Conservation (phyloP, 2,888 invertebrate genomes). For the Caenorhabditis panamensis region DNA sequence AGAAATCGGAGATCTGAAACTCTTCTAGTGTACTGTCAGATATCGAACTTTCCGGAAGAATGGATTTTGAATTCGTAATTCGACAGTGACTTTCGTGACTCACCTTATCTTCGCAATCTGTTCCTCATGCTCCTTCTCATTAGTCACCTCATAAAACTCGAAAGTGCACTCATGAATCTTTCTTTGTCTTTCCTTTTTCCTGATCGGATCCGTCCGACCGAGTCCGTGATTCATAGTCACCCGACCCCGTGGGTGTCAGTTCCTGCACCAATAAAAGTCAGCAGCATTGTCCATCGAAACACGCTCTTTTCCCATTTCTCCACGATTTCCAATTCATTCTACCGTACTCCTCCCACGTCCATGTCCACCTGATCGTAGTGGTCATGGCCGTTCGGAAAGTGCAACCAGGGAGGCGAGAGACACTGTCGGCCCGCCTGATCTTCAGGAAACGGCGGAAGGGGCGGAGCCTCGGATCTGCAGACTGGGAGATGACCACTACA, state of each 20-base stretch:
- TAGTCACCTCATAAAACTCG: slow-evolving; percentile 31
- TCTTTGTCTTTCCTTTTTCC: not conserved
- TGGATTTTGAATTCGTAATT: not conserved
- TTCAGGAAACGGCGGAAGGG: slow-evolving; percentile 61
- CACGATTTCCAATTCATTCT: slow-evolving; percentile 18
- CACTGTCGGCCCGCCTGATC: slow-evolving; percentile 41
- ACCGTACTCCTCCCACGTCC: slow-evolving; percentile 42
- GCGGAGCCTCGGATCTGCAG: slow-evolving; percentile 44
- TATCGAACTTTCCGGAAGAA: not conserved
- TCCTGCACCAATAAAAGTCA: slow-evolving; percentile 48
- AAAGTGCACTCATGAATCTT: slow-evolving; percentile 15
- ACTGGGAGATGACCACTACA: slow-evolving; percentile 44
- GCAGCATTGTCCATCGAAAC: slow-evolving; percentile 28
- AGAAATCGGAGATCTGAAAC: not conserved
- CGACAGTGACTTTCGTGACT: slow-evolving; percentile 18
- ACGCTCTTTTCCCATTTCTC: slow-evolving; percentile 1
- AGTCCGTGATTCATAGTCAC: slow-evolving; percentile 27
- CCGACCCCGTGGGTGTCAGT: slow-evolving; percentile 35
- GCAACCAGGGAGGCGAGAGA: slow-evolving; percentile 46
- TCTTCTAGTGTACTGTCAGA: not conserved
- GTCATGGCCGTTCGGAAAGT: slow-evolving; percentile 62
- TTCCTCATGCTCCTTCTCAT: slow-evolving; percentile 21
- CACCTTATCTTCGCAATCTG: slow-evolving; percentile 19
- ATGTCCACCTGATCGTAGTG: slow-evolving; percentile 53
- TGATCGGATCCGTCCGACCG: slow-evolving; percentile 16